Percentiles rank a stretch among this genome's conserved stretches.
phyloP scores from a whole-genome alignment of 2,113 vertebrate species.

The Sinocyclocheilus grahami region DNA sequence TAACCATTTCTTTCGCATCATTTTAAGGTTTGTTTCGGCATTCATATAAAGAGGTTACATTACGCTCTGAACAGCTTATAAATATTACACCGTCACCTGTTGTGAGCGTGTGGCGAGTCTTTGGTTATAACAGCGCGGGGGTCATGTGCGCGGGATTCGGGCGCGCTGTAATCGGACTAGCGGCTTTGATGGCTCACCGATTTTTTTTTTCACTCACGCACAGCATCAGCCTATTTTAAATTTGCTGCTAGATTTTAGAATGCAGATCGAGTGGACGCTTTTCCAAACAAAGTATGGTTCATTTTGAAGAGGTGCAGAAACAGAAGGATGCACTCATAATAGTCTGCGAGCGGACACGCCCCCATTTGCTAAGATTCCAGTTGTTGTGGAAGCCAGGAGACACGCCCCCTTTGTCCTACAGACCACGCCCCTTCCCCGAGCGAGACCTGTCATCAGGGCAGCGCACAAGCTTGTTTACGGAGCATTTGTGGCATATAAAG shows the following conservation, averaged over 20 bases:
- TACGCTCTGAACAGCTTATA: slow-evolving; percentile 3
- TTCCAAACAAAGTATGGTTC: neutral
- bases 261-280: neutral
- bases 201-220: slow-evolving; percentile 14
- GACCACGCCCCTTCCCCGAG: slow-evolving; percentile 19
- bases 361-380: neutral
- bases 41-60: neutral
- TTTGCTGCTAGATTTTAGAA: neutral
- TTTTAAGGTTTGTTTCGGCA: neutral
- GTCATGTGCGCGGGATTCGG: slow-evolving; percentile 45
- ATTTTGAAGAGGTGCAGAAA: neutral
- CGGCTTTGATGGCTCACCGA: slow-evolving; percentile 15
- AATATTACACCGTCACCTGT: slow-evolving; percentile 53
- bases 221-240: neutral
- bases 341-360: neutral
- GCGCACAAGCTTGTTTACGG: neutral
- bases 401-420: slow-evolving; percentile 10
- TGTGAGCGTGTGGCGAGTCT: slow-evolving; percentile 37
- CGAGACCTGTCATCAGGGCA: neutral
- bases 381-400: neutral
- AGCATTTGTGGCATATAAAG: neutral
- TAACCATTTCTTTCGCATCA: neutral
- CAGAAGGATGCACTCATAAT: neutral
- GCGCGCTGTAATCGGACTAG: slow-evolving; percentile 36
- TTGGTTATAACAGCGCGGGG: slow-evolving; percentile 37